Percentiles rank a stretch among this genome's conserved stretches.
phyloP scores from a whole-genome alignment of 2,113 vertebrate species.

The Penelope pileata region DNA sequence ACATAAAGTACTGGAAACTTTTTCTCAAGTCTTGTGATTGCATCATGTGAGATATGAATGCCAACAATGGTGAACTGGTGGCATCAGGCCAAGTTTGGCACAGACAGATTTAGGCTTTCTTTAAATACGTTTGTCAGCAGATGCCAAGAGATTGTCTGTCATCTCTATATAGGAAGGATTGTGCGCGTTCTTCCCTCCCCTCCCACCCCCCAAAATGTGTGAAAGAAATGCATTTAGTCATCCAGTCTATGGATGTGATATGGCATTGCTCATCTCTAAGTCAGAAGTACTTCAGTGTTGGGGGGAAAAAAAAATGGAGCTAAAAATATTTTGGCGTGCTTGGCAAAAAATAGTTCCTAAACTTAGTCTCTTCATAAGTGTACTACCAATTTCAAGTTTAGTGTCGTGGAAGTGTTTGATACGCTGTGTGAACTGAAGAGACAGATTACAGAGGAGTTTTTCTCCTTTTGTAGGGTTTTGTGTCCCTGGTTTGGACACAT shows the following conservation, averaged over 20 bases:
- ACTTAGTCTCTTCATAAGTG: not conserved
- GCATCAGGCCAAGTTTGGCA: conserved; percentile 31
- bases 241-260: not conserved
- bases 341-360: not conserved
- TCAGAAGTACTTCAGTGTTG: not conserved
- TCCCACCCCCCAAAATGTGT: not conserved
- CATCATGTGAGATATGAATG: not conserved
- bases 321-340: conserved; percentile 3
- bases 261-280: not conserved
- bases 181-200: not conserved
- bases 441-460: not conserved
- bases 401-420: not conserved
- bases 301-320: not conserved
- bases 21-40: conserved; percentile 8
- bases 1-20: conserved; percentile 12
- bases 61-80: conserved; percentile 36
- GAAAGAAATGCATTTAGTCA: conserved; percentile 24
- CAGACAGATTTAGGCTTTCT: conserved; percentile 38
- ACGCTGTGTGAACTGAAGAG: not conserved
- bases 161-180: not conserved
- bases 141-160: conserved; percentile 42
- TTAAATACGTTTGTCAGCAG: conserved; percentile 36
- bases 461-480: not conserved
- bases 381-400: not conserved
- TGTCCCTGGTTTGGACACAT: not conserved